Evolutionary conservation across 2,797 vertebrate species (phyloP).

Genomic region (Poecilia picta): DNA sequence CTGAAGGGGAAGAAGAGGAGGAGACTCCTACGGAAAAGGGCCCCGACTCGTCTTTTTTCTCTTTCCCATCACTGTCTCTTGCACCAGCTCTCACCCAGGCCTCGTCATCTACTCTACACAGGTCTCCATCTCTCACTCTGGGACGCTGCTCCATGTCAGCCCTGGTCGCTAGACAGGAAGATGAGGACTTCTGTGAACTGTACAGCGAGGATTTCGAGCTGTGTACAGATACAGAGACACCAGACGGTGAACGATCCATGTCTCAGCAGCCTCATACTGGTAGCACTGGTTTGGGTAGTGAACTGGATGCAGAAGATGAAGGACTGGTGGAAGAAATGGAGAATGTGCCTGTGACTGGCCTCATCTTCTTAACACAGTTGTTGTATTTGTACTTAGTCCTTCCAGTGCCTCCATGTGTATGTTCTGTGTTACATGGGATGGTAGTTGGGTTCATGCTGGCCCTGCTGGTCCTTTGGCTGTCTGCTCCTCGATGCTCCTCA

Average conservation of each 20-base stretch:
- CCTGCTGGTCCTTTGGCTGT: conserved; percentile 90
- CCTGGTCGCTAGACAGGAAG: conserved; percentile 91
- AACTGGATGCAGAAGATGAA: conserved; percentile 82
- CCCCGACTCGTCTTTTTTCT: conserved; percentile 81
- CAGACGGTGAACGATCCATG: conserved; percentile 74
- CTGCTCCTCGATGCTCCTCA: conserved; percentile 75
- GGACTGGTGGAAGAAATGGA: conserved; percentile 73
- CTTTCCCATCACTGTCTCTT: conserved; percentile 67
- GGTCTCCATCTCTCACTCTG: conserved; percentile 81
- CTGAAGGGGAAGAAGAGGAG: conserved; percentile 82
- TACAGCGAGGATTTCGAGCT: conserved; percentile 93
- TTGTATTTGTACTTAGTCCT: conserved; percentile 92
- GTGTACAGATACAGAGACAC: conserved; percentile 84
- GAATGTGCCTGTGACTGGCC: conserved; percentile 82
- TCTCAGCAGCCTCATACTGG: conserved; percentile 85
- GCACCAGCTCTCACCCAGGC: conserved; percentile 57
- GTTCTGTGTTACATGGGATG: conserved; percentile 88
- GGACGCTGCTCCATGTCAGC: conserved; percentile 92
- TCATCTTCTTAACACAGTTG: conserved; percentile 83
- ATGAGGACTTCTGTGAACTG: conserved; percentile 95
- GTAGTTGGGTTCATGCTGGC: conserved; percentile 93
- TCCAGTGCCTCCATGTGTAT: conserved; percentile 89
- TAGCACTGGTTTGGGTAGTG: conserved; percentile 84
- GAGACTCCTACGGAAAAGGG: conserved; percentile 68
- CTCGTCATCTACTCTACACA: conserved; percentile 52